Base-by-base conservation (phyloP, 2,797 vertebrate species). In the Cuculus canorus region DNA sequence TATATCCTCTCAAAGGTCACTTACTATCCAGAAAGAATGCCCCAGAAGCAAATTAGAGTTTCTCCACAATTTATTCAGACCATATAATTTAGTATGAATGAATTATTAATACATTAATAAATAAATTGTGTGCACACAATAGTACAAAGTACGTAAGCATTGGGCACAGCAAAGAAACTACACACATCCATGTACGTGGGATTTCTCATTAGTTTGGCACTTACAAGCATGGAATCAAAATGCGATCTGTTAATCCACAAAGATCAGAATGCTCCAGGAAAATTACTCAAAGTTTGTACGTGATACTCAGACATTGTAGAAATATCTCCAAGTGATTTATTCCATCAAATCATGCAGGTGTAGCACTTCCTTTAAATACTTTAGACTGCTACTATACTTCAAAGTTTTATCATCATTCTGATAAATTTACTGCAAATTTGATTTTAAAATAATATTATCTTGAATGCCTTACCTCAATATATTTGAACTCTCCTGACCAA, bases 101-200 rank as follows among this genome's bases (percentile, higher is more conserved):
- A 73, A 85, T 90, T 92, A 86, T 92, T 94, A 81, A 93, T 84
- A 60, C 7, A 57, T 17, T 61, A 85, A 83, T 87, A 93, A 96
- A 91, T 90, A 93, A 95, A 80, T 92, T 47, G 89, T 32, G 73
- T 2, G 3, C 28, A 50, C 15, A 66, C 52, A 32, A 39, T 56
- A 82, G 66, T 70, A 54, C 22, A 32, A 82, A 65, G 41, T 33
- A 82, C 21, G 1, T 65, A 59, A 80, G 21, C 32, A 61, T 9
- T 54, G 10, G 50, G 24, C 47, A 80, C 41, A 79, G 60, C 30
- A 87, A 68, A 76, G 50, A 61, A 92, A 84, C 32, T 25, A 28
- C 37, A 69, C 10, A 15, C 25, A 77, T 45, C 7, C 43, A 48
- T 0, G 0, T 39, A 61, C 13, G 7, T 3, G 5, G 19, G 14